phyloP scores from a whole-genome alignment of 2,113 vertebrate genomes.

The Chionodraco myersi region DNA sequence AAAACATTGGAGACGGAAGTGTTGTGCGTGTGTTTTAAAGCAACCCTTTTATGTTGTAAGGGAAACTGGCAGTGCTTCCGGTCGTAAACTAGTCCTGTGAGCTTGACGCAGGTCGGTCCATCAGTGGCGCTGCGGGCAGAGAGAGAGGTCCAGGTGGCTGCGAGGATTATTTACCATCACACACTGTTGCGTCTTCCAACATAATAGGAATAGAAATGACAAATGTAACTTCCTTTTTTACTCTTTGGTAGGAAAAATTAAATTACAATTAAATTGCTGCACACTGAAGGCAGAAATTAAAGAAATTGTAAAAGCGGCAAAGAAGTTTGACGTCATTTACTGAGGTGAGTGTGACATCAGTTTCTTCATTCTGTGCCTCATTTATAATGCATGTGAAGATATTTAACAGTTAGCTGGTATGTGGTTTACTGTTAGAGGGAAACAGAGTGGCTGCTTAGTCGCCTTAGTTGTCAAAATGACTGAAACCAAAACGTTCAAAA shows the following conservation, averaged over 20 bases:
- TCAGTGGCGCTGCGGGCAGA: constrained; percentile 27
- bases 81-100: rapidly evolving
- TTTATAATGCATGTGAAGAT: background rate
- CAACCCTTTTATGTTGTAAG: constrained; percentile 52
- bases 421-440: background rate
- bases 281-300: background rate
- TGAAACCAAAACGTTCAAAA: background rate
- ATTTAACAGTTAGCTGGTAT: background rate
- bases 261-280: too few species aligned
- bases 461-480: background rate
- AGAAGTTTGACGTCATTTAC: constrained; percentile 66
- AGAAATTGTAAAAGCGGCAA: constrained; percentile 28
- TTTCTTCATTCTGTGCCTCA: background rate
- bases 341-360: constrained; percentile 59
- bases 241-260: constrained; percentile 9
- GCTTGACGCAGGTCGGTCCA: constrained; percentile 35
- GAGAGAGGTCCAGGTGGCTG: constrained; percentile 12
- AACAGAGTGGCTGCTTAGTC: background rate
- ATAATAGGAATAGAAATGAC: constrained; percentile 47
- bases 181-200: constrained; percentile 59
- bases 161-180: constrained; percentile 52
- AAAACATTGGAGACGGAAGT: constrained; percentile 2
- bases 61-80: background rate
- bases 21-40: rapidly evolving
- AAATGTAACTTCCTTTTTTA: constrained; percentile 9